Evolutionary conservation across 2,113 vertebrate genomes (phyloP).

Genomic region (Penelope pileata): DNA sequence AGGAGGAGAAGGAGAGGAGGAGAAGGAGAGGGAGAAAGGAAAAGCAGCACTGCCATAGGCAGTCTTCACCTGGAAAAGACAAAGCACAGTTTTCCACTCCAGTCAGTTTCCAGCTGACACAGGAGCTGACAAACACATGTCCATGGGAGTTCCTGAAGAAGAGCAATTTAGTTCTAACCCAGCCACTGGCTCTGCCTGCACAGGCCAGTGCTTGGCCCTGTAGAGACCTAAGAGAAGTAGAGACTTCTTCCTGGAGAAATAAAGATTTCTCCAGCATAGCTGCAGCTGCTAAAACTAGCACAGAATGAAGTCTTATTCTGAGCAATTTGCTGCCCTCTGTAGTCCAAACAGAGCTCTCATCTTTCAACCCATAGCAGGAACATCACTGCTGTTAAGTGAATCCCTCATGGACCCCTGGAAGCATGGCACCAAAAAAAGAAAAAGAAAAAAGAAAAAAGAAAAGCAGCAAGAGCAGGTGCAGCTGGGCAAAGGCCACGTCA

Average conservation of each 20-base stretch:
- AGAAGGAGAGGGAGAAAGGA: too few relatives aligned
- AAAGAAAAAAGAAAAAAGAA: too few relatives aligned
- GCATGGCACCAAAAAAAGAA: fast-evolving
- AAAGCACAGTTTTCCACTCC: neutral
- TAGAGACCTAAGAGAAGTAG: neutral
- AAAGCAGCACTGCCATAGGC: too few relatives aligned
- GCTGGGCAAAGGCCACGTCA: neutral
- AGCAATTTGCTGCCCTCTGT: constrained; percentile 40
- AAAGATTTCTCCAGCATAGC: neutral
- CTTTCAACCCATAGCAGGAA: neutral
- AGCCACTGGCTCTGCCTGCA: neutral
- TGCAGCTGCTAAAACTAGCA: neutral
- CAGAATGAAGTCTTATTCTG: neutral
- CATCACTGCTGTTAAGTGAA: neutral
- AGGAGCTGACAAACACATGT: neutral
- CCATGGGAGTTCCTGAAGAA: neutral
- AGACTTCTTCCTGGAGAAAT: neutral
- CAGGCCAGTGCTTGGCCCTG: too few relatives aligned
- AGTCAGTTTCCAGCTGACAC: neutral
- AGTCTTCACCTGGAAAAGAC: neutral
- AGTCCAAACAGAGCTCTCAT: neutral
- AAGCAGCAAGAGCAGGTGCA: neutral
- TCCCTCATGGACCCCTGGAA: neutral
- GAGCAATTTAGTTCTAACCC: neutral
- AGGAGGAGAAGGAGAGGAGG: neutral